A percentile compares a stretch with the other conserved stretches of the same genome.
These are phyloP conservation scores for Strix uralensis DNA, from an alignment of 2,113 vertebrate genomes.

Conservation along the genomic window DNA sequence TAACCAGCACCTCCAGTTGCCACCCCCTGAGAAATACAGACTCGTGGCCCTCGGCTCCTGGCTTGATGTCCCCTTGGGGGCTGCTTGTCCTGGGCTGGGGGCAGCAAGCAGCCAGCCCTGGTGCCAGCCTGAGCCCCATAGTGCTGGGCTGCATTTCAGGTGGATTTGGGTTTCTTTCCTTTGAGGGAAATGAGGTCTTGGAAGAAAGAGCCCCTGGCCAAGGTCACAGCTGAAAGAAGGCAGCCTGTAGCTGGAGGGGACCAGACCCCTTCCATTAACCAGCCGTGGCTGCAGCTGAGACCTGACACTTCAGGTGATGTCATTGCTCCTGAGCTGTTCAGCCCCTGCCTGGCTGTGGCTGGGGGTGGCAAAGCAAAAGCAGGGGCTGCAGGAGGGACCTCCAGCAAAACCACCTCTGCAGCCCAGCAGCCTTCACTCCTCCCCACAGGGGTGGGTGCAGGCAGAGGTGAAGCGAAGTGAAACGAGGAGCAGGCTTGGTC, in stretches of 20 bases:
- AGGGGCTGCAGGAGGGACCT: neutral
- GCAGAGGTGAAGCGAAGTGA: neutral
- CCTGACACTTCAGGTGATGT: neutral
- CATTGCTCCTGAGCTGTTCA: neutral
- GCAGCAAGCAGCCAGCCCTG: accelerated
- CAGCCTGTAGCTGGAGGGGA: neutral
- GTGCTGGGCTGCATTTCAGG: neutral
- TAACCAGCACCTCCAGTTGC: neutral
- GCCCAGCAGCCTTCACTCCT: neutral
- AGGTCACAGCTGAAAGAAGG: neutral
- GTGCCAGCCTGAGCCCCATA: accelerated
- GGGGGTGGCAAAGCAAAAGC: neutral
- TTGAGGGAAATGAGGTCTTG: neutral
- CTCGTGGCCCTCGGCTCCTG: neutral
- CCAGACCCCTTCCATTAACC: neutral
- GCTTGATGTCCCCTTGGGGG: no score
- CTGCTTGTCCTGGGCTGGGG: neutral
- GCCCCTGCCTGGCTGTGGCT: no score
- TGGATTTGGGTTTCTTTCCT: neutral
- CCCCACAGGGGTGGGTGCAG: accelerated
- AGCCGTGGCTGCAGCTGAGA: neutral
- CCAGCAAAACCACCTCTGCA: neutral
- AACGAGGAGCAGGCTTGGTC: neutral
- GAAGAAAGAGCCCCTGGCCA: neutral
- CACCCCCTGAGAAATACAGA: neutral